Percentiles rank a stretch among this genome's conserved stretches.
phyloP scores from a whole-genome alignment of 2,113 vertebrate genomes.

The Gymnocephalus cernua region DNA sequence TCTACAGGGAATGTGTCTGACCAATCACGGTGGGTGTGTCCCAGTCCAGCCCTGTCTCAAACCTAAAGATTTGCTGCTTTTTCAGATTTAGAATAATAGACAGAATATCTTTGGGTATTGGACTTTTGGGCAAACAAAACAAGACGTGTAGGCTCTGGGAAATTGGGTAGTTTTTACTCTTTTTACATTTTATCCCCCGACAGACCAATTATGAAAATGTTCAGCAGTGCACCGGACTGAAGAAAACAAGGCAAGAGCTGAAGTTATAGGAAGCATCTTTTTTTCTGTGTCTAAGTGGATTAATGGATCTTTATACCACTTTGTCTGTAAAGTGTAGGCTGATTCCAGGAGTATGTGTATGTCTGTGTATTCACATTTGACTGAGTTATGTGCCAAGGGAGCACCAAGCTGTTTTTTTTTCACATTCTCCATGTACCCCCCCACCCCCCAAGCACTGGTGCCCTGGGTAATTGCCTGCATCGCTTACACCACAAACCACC shows the following conservation, averaged over 20 bases:
- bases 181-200: background rate
- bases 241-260: background rate
- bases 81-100: background rate
- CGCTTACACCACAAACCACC: constrained; percentile 24
- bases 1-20: too few relatives aligned
- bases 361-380: constrained; percentile 15
- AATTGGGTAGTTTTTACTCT: background rate
- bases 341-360: background rate
- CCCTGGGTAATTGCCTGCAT: constrained; percentile 29
- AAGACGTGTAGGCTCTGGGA: background rate
- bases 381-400: background rate
- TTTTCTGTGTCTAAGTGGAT: background rate
- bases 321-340: too few relatives aligned
- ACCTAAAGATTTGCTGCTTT: background rate
- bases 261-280: background rate
- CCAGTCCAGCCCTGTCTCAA: too few relatives aligned
- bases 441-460: background rate
- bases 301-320: background rate
- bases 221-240: background rate
- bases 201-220: background rate
- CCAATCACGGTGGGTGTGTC: too few relatives aligned
- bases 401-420: constrained; percentile 10
- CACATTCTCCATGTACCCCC: background rate
- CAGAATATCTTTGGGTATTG: background rate
- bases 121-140: background rate